phyloP scores from a whole-genome alignment of 2,113 vertebrate genomes.

The Phoxinus phoxinus region DNA sequence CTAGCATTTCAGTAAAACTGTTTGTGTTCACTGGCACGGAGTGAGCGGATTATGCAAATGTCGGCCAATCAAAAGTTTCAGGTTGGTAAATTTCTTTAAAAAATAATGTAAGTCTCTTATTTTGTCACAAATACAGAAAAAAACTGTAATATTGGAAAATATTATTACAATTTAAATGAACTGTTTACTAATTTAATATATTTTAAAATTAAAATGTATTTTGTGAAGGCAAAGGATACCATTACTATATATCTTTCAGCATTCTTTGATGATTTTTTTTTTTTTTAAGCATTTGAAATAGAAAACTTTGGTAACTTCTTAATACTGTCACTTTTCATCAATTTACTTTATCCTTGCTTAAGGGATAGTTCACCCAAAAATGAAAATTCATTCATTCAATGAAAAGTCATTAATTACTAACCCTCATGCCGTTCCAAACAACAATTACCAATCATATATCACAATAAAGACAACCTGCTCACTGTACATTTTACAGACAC shows the following conservation, averaged over 20 bases:
- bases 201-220: not conserved
- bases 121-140: not conserved
- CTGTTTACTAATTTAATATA: not conserved
- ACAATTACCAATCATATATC: no score
- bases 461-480: no score
- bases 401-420: no score
- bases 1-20: not conserved
- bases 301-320: not conserved
- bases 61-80: not conserved
- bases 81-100: not conserved
- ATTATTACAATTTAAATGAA: not conserved
- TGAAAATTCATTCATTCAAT: accelerated
- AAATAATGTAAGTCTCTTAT: not conserved
- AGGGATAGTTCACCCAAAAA: not conserved
- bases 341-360: not conserved
- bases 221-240: not conserved
- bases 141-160: not conserved
- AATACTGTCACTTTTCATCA: not conserved
- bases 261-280: not conserved
- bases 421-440: no score
- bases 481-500: no score
- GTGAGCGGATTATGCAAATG: not conserved
- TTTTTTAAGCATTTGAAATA: not conserved
- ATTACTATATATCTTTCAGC: no score
- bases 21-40: not conserved